A percentile compares a stretch with the other conserved stretches of the same genome.
phyloP scores from a whole-genome alignment of 2,797 vertebrate species.

The Eupleurogrammus muticus region DNA sequence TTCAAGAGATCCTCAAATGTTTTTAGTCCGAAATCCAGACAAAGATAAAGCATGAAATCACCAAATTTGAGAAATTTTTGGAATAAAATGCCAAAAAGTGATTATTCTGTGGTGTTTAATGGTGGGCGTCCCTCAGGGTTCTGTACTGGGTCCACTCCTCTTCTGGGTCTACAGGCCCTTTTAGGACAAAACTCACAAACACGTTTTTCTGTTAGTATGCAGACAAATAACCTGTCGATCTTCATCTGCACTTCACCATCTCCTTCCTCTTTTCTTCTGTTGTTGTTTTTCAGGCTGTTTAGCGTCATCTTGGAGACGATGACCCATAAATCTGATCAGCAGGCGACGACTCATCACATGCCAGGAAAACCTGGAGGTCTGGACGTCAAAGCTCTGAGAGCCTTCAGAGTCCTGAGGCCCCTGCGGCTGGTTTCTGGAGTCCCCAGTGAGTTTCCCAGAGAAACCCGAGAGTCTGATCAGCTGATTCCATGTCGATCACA shows the following conservation, averaged over 20 bases:
- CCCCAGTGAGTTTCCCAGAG: conserved; percentile 88
- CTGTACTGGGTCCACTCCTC: neutral
- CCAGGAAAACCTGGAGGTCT: conserved; percentile 97
- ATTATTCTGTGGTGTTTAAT: too few species aligned
- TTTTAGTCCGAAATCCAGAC: too few species aligned
- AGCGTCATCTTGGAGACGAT: conserved; percentile 93
- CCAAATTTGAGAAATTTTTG: too few species aligned
- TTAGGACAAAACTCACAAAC: neutral
- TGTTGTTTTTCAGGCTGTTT: conserved; percentile 85
- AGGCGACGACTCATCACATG: conserved; percentile 81
- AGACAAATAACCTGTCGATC: too few species aligned
- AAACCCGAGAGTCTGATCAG: neutral
- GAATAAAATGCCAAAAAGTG: too few species aligned
- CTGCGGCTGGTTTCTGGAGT: conserved; percentile 97
- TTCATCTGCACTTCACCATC: neutral
- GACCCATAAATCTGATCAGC: conserved; percentile 86
- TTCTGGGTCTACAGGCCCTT: too few species aligned
- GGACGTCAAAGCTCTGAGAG: conserved; percentile 97
- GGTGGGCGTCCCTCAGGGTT: neutral
- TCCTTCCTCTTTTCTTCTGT: neutral
- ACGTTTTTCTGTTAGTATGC: neutral
- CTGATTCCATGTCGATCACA: neutral
- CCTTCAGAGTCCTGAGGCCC: conserved; percentile 95
- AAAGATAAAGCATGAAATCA: too few species aligned
- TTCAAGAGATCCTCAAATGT: too few species aligned